Base-by-base conservation (phyloP, 2,888 invertebrate species). In the Steinernema hermaphroditum region DNA sequence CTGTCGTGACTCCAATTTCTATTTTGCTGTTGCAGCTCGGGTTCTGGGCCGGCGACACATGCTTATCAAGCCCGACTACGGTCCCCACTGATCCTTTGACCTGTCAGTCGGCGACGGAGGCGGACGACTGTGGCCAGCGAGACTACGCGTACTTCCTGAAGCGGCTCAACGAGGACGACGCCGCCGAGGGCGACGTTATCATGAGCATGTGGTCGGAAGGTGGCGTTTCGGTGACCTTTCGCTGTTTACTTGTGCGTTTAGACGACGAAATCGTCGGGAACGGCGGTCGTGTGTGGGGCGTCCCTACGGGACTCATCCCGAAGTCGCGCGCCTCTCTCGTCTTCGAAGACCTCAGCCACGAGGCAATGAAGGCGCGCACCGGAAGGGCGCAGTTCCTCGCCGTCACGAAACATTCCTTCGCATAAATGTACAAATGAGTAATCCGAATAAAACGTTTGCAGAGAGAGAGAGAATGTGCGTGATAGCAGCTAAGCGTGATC, bases 121-220 rank as follows among this genome's bases (percentile, higher is more conserved):
- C 2, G 6, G 54, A 54, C 54, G 6, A 54, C 27, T 54, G 54
- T 27, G 27, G 43, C 14, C 46, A 14, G 14, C 24, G 41, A 24
- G 57, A 57, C 34, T 72, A 72, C 22, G 46, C 69, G 2, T 41
- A 49, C 16, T 43, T 74, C 43, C 72, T 74, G 16, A 49, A 68
- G 29, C 37, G 16, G 12, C 44, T 79, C 22, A 79, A 79, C 68
- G 57, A 69, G 14, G 24, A 72, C 22, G 68, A 50, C 2, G 27
- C 27, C 49, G 76, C 76, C 27, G 79, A 78, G n/a, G 78, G 76
- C 9, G 49, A 72, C 2, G 71, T 70, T 32, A 72, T 78, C 29
- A 73, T 75, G 24, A 79, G 79, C 46, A 14, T 79, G 2, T 79
- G 79, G 79, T 78, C 78, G 27, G 72, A 75, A 62, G 77, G 78